Evolutionary conservation across 1,140 invertebrate genomes (phyloP), one percentile per base, ranked within the genome.

Genomic region (Zaprionus tsacasi): DNA sequence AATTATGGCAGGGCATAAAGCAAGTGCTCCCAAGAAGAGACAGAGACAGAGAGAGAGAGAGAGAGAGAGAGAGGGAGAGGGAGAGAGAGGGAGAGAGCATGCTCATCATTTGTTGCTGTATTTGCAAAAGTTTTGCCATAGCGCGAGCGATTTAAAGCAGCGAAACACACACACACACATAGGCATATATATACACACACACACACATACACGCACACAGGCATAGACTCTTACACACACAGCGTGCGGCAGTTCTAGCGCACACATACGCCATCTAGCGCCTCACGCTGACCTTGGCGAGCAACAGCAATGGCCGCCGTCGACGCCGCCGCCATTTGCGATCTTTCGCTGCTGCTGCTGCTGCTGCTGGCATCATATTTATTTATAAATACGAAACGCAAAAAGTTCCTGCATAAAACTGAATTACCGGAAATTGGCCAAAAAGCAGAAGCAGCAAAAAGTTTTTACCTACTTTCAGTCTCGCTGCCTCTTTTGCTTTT

Each of bases 381-480:
- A 78, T 78, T 78, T 75, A 78, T 74, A 74, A 76, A 78, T 75
- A 78, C 71, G 65, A 75, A 69, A 82, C 74, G 71, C 78, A 59
- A 82, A 82, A 88, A 83, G 82, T 87, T 88, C 78, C 80, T 83
- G 85, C 83, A 88, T 88, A 88, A 88, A 88, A 88, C 85, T 88
- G 83, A 88, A 88, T 88, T 88, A 89, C 83, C 83, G 83, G 83
- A 88, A 88, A 88, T 88, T 88, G 83, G 83, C 83, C 80, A 88
- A 83, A 83, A 83, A 81, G 64, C 59, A 70, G 59, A 70, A 72
- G 17, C 70, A 73, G 10, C 56, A 70, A 87, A 77, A 82, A 79
- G 65, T 85, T 86, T 83, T 86, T 81, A 81, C 82, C 75, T 83
- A 80, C 73, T 83, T 83, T 61, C 15, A 1, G 12, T 17, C 6